A percentile compares a stretch with the other conserved stretches of the same genome.
Conservation (phyloP, 2,797 vertebrate species). For the Gymnothorax javanicus region DNA sequence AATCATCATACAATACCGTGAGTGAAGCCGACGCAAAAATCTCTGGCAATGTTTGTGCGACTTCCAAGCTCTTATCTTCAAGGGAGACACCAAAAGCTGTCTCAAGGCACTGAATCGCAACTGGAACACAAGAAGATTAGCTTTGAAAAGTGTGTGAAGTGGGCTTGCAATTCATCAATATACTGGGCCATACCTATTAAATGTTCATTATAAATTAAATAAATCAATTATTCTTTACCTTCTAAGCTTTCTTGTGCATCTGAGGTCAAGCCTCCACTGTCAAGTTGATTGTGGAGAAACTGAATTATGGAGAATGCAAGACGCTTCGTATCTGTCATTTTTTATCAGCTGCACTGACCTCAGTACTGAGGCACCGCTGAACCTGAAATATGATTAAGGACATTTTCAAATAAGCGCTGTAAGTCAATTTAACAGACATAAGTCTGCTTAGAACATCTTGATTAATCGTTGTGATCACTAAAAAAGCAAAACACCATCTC, state of each 20-base stretch:
- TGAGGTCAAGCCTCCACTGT: slow-evolving; percentile 77
- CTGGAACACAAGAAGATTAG: slow-evolving; percentile 61
- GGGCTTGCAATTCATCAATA: neutral
- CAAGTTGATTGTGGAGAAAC: slow-evolving; percentile 90
- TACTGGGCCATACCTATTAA: neutral
- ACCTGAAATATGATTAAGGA: slow-evolving; percentile 34
- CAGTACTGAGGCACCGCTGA: slow-evolving; percentile 41
- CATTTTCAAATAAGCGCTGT: neutral
- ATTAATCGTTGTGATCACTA: neutral
- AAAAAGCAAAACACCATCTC: neutral
- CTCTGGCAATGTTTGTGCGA: slow-evolving; percentile 83
- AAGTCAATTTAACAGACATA: neutral
- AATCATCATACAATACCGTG: neutral
- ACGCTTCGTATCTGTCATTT: slow-evolving; percentile 90
- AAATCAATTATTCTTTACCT: slow-evolving; percentile 67
- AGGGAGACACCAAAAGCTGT: slow-evolving; percentile 88
- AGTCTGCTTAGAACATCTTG: neutral
- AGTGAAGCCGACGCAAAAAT: slow-evolving; percentile 76
- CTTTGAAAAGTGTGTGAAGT: neutral
- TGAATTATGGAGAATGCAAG: slow-evolving; percentile 92
- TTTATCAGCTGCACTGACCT: slow-evolving; percentile 53
- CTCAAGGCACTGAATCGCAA: slow-evolving; percentile 95
- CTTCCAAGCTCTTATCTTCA: slow-evolving; percentile 81
- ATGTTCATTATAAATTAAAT: neutral
- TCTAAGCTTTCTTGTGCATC: slow-evolving; percentile 95